Evolutionary conservation across 1,140 invertebrate genomes (phyloP).

Genomic region (Fopius arisanus): DNA sequence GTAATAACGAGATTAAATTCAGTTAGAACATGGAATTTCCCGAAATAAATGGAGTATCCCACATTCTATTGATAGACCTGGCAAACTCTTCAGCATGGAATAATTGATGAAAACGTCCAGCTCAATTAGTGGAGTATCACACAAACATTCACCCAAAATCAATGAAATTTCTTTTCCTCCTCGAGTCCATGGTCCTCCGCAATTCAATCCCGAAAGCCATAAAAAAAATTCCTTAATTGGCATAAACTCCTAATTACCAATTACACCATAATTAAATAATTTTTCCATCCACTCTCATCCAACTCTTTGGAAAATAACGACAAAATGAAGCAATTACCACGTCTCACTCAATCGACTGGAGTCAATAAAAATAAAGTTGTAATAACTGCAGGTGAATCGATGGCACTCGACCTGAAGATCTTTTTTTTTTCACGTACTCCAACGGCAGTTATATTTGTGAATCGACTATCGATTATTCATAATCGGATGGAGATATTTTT

Average conservation of each 20-base stretch:
- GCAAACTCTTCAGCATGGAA: background rate
- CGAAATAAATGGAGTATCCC: background rate
- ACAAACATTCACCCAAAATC: background rate
- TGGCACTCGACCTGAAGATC: background rate
- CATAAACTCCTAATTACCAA: too few species aligned
- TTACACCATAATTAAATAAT: too few species aligned
- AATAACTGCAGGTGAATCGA: background rate
- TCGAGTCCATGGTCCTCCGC: too few species aligned
- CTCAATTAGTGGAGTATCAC: background rate
- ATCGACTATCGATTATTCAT: background rate
- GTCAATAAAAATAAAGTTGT: too few species aligned
- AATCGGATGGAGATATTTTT: background rate
- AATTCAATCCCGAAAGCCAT: too few species aligned
- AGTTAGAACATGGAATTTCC: background rate
- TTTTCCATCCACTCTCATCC: too few species aligned
- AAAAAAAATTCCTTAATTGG: too few species aligned
- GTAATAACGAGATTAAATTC: background rate
- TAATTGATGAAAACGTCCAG: background rate
- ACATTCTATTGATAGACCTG: background rate
- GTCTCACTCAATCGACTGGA: too few species aligned
- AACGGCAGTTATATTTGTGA: background rate
- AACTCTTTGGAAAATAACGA: too few species aligned
- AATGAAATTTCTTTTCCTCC: too few species aligned
- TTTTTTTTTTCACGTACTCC: too few species aligned
- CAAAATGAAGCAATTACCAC: too few species aligned